Evolutionary conservation across 2,113 vertebrate genomes (phyloP), one percentile per base, ranked within the genome.

Genomic region (Paracanthobrama guichenoti): DNA sequence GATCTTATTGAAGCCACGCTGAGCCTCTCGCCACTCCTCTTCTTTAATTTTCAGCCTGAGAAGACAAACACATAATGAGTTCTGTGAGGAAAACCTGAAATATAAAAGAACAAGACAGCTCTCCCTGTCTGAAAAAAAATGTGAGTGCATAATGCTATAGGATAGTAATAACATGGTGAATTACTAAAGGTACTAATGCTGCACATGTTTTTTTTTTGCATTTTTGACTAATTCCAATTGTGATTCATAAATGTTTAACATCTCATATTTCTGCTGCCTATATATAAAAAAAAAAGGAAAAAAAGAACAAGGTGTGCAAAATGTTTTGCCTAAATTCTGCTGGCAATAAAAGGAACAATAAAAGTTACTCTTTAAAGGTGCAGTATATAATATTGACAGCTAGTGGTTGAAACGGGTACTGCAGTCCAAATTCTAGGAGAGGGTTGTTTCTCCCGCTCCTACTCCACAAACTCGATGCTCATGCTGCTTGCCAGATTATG

Each of bases 11-110:
- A 99, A 99, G 48, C 97, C 96, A 90, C 97, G 95, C 91, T 99
- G 98, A 42, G 98, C 98, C 96, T 99, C 98, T 93, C 97, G 95
- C 98, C 98, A 99, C 88, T 99, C 98, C 66, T 99, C 98, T 62
- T 99, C 98, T 93, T 99, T 99, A 93, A 97, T 97, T 93, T 99
- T 99, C 91, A 99, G 94, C 88, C 98, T 99, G 35, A 83, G 81
- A 89, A 81, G n/a, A 84, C 39, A 84, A 85, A 55, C 12, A 46
- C 26, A 69, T 22, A 64, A 73, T 6, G n/a, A 64, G 66, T 74
- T 69, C 28, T 59, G 1, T 46, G 50, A 72, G n/a, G 6, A 69
- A 74, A 79, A 50, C 35, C 16, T 60, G 4, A 64, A 64, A 66
- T 5, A 31, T 53, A 77, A 59, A n/a, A 13, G 62, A 74, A 78